These are phyloP conservation scores for Nematopogon swammerdamellus DNA, from an alignment of 2,888 invertebrate genomes.

Conservation along the genomic window DNA sequence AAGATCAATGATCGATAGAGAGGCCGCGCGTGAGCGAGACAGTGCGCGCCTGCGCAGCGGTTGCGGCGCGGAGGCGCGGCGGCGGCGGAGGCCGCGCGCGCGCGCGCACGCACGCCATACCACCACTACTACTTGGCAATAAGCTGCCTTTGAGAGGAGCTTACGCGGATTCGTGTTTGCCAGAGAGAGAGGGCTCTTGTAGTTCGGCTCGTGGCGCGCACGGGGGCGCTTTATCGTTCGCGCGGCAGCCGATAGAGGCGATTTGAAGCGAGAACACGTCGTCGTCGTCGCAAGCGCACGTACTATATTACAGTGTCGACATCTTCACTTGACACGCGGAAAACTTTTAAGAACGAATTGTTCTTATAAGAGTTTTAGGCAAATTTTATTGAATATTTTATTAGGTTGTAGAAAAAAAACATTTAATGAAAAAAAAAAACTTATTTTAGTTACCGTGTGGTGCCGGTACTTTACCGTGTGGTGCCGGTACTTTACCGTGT, in stretches of 20 bases:
- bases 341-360: no score
- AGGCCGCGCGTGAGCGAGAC: not conserved
- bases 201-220: not conserved
- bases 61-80: conserved; percentile 27
- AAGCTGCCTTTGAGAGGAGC: conserved; percentile 21
- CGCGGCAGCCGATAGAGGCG: not conserved
- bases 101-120: conserved; percentile 5
- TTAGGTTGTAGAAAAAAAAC: no score
- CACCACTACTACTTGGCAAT: conserved; percentile 12
- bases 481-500: no score
- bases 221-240: not conserved
- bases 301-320: not conserved
- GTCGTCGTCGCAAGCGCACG: not conserved
- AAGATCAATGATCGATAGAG: conserved; percentile 48
- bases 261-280: not conserved
- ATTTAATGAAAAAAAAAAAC: no score
- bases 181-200: conserved; percentile 20
- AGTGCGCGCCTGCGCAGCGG: not conserved
- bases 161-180: conserved; percentile 10
- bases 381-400: no score
- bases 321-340: no score
- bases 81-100: conserved; percentile 10
- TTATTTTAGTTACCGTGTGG: no score
- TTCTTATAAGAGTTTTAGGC: no score
- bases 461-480: no score